Base-by-base conservation (phyloP, 2,113 vertebrate genomes). In the Rhinichthys klamathensis region DNA sequence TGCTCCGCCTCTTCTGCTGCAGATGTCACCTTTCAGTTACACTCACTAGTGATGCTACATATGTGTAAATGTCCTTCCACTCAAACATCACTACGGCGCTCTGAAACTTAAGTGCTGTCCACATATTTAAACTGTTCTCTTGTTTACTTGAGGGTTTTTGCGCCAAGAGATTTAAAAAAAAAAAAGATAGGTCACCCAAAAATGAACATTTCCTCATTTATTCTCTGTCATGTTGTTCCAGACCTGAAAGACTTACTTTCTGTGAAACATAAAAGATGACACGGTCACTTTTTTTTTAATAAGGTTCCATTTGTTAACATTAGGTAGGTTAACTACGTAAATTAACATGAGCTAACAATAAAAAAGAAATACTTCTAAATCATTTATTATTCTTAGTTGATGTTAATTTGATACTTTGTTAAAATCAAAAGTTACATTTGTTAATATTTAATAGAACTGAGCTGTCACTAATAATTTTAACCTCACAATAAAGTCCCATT, bases 21-120 rank as follows among this genome's bases (percentile, higher is more conserved):
- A 85, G 84, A 75, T 86, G 87, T 54, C 79, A 63, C 61, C 41
- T 88, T 85, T 84, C 87, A 88, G 25, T 88, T 69, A 83, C 81
- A 30, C 84, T 58, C 13, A 5, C 15, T 21, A 32, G 18, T 54
- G 72, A 46, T 41, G 30, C 13, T 9, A 74, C 12, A 38, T 60
- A 13, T 46, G 12, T 30, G 58, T 65, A 65, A 80, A 80, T 49
- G 15, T 49, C 61, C 41, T 18, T 61, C 12, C 32, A 41, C 54
- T 80, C 32, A 65, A 46, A 65, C 78, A 49, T 27, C 58, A 80
- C 15, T 1, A 21, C 15, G 0, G 16, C 6, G 1, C 12, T 78
- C 6, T 60, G 21, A 79, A 35, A 58, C 51, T 58, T 9, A 46
- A 76, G 56, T 41, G 32, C 32, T 79, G 35, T 60, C 56, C 11